Conservation (phyloP, 2,888 invertebrate genomes). For the Glaucopsyche alexis region DNA sequence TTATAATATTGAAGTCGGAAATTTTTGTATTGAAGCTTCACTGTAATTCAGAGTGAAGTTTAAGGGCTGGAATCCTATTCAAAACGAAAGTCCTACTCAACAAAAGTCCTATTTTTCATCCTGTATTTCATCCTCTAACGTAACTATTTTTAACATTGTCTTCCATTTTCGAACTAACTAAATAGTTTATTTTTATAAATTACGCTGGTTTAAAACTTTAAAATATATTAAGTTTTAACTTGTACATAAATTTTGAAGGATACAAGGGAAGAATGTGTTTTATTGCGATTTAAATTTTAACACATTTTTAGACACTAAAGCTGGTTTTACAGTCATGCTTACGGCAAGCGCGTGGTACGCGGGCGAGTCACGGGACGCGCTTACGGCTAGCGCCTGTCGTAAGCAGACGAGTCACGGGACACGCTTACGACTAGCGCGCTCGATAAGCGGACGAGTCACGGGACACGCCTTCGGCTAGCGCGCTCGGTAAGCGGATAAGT, state of each 20-base stretch:
- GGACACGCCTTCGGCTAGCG: too few species aligned
- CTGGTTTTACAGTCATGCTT: too few species aligned
- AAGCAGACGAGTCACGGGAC: too few species aligned
- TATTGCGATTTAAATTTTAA: background rate
- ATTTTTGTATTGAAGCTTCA: background rate
- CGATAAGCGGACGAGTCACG: too few species aligned
- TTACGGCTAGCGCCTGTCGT: too few species aligned
- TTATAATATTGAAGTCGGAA: too few species aligned
- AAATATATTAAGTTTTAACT: slow-evolving; percentile 4
- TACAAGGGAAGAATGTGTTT: background rate
- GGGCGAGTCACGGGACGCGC: too few species aligned
- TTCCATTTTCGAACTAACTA: slow-evolving; percentile 29
- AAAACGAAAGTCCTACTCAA: background rate
- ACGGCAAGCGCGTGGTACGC: too few species aligned
- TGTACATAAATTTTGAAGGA: slow-evolving; percentile 6
- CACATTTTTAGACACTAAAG: too few species aligned
- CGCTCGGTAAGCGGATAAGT: too few species aligned
- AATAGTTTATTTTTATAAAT: slow-evolving; percentile 28
- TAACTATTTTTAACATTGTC: slow-evolving; percentile 27
- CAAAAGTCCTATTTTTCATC: background rate
- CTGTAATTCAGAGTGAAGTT: background rate
- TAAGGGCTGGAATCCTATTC: background rate
- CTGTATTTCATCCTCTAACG: slow-evolving; percentile 9
- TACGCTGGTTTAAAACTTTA: slow-evolving; percentile 19
- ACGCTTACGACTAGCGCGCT: too few species aligned